Evolutionary conservation across 2,797 vertebrate species (phyloP), one percentile per base, ranked within the genome.

Genomic region (Martes flavigula): DNA sequence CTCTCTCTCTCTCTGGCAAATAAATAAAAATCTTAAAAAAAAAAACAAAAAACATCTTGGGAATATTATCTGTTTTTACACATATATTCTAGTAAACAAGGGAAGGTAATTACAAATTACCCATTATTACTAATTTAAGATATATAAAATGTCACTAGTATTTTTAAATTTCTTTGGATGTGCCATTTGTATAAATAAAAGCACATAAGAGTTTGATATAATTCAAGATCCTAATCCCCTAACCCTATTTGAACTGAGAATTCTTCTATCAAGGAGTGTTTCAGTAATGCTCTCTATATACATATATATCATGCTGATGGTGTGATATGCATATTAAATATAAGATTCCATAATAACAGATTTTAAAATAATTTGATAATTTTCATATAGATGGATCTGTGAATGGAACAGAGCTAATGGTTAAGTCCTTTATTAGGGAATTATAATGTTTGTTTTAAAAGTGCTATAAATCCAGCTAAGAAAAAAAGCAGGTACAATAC

Each of bases 361-460:
- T 46, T 87, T 93, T 15, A 46, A 86, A 87, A 84, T 91, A 64
- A 93, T 32, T 95, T 70, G 60, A 62, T 66, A 83, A 90, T 89
- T 91, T 97, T 87, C 68, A 72, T 85, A 88, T 72, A 90, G 11
- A 88, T 35, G 81, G 40, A 94, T 38, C 58, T 40, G 30, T 30
- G 87, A 95, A 54, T 87, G 5, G 72, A 92, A 82, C 18, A 81
- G 15, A 87, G n/a, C 35, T 48, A 92, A 56, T 56, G 77, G 17
- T 77, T 15, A 20, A 83, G 27, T 35, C 11, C n/a, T 91, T 88
- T 90, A 87, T 77, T 89, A 78, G 79, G 40, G 40, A 77, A 32
- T 75, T 62, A 86, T 72, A 75, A 97, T 51, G 30, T 75, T 96
- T 94, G 30, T 81, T 94, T 91, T 84, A 35, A 90, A 96, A 90